phyloP scores from a whole-genome alignment of 2,888 invertebrate species.

The Prosopocoilus inquinatus region DNA sequence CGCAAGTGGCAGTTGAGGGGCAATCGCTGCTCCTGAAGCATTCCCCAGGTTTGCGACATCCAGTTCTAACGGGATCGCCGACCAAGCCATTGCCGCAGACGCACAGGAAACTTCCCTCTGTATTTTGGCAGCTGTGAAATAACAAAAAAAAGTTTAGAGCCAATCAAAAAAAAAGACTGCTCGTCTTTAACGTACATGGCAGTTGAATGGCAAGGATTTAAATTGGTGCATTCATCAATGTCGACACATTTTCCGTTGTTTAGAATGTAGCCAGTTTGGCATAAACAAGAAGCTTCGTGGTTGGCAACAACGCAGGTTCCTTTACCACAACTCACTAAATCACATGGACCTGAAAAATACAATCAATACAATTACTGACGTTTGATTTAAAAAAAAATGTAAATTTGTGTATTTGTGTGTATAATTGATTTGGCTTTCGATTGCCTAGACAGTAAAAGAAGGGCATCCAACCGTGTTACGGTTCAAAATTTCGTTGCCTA shows the following conservation, averaged over 20 bases:
- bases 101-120: constrained; percentile 75
- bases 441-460: background rate
- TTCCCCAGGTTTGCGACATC: constrained; percentile 80
- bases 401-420: too few relatives aligned
- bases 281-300: constrained; percentile 72
- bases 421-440: too few relatives aligned
- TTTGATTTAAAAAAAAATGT: background rate
- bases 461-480: too few relatives aligned
- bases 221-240: constrained; percentile 71
- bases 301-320: constrained; percentile 73
- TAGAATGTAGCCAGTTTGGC: constrained; percentile 71
- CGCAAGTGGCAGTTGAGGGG: constrained; percentile 72
- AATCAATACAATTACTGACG: background rate
- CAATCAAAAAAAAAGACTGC: background rate
- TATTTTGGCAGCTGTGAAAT: constrained; percentile 66
- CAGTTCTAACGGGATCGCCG: constrained; percentile 70
- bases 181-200: constrained; percentile 56
- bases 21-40: constrained; percentile 79
- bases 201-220: constrained; percentile 75
- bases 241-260: constrained; percentile 70
- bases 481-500: too few relatives aligned
- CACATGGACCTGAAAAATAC: constrained; percentile 69
- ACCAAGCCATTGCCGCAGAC: constrained; percentile 75
- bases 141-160: constrained; percentile 9
- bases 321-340: constrained; percentile 72